Evolutionary conservation across 2,888 invertebrate genomes (phyloP).

Genomic region (Chesias legatella): DNA sequence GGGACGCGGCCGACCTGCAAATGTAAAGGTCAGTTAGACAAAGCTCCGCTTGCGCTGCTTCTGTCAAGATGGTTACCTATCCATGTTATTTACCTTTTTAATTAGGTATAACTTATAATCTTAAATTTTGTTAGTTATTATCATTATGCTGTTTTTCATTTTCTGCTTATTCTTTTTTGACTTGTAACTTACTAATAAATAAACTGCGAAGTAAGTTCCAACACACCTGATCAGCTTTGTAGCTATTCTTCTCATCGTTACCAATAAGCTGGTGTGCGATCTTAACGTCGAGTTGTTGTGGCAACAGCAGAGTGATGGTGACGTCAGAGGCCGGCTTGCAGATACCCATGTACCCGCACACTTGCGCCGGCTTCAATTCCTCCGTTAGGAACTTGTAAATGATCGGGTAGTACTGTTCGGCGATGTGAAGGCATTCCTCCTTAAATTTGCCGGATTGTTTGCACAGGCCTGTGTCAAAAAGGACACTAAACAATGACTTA

Average conservation of each 20-base stretch:
- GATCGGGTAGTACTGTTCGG: slow-evolving; percentile 87
- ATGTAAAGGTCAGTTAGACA: not conserved
- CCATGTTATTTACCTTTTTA: too few relatives aligned
- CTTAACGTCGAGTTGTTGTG: slow-evolving; percentile 64
- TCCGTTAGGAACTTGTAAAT: slow-evolving; percentile 86
- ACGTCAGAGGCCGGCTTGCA: slow-evolving; percentile 78
- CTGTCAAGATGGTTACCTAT: too few relatives aligned
- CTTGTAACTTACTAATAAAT: too few relatives aligned
- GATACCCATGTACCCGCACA: slow-evolving; percentile 86
- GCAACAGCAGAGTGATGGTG: slow-evolving; percentile 83
- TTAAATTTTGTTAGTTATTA: too few relatives aligned
- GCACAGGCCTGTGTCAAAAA: slow-evolving; percentile 82
- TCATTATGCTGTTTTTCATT: too few relatives aligned
- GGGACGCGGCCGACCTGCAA: slow-evolving; percentile 41
- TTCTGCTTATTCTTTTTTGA: too few relatives aligned
- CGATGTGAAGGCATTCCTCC: slow-evolving; percentile 86
- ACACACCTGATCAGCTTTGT: slow-evolving; percentile 41
- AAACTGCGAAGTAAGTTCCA: not conserved
- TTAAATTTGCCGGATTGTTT: slow-evolving; percentile 88
- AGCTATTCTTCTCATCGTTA: slow-evolving; percentile 58
- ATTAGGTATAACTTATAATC: too few relatives aligned
- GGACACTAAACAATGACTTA: slow-evolving; percentile 1
- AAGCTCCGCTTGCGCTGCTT: too few relatives aligned
- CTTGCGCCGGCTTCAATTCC: slow-evolving; percentile 84
- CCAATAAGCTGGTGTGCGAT: slow-evolving; percentile 49